phyloP scores from a whole-genome alignment of 2,888 invertebrate genomes.

The Leptopilina myrica region DNA sequence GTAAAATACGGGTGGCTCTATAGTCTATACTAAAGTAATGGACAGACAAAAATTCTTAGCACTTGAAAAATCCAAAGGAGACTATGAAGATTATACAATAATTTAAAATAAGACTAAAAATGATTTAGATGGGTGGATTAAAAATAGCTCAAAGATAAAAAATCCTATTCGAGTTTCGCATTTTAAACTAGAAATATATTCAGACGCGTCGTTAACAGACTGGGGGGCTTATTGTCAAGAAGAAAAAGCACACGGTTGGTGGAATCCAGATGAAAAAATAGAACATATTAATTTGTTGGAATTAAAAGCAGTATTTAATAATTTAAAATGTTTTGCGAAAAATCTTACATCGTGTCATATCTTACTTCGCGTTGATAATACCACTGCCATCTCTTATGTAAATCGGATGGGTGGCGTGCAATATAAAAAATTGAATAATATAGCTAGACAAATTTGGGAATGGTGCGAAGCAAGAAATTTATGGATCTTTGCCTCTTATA shows the following conservation, averaged over 20 bases:
- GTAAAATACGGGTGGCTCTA: no score
- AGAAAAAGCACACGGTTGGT: background rate
- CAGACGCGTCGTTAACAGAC: background rate
- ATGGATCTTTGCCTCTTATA: no score
- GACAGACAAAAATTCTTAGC: background rate
- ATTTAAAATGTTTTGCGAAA: slow-evolving; percentile 44
- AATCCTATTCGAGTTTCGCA: background rate
- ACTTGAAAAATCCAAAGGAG: background rate
- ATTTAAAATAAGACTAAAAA: background rate
- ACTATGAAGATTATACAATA: background rate
- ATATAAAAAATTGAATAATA: no score
- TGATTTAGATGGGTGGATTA: background rate
- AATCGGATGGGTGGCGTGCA: no score
- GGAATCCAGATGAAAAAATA: background rate
- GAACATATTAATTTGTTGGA: slow-evolving; percentile 47
- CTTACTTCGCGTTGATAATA: no score
- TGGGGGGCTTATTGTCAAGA: background rate
- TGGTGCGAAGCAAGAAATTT: no score
- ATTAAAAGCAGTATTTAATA: slow-evolving; percentile 44
- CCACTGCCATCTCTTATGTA: no score
- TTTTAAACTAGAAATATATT: background rate
- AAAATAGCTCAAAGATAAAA: background rate
- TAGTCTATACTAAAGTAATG: background rate
- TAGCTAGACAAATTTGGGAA: no score
- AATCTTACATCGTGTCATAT: background rate